Evolutionary conservation across 35 echinoderm and acorn worm genomes (phyloP).

Genomic region (Anneissia japonica): DNA sequence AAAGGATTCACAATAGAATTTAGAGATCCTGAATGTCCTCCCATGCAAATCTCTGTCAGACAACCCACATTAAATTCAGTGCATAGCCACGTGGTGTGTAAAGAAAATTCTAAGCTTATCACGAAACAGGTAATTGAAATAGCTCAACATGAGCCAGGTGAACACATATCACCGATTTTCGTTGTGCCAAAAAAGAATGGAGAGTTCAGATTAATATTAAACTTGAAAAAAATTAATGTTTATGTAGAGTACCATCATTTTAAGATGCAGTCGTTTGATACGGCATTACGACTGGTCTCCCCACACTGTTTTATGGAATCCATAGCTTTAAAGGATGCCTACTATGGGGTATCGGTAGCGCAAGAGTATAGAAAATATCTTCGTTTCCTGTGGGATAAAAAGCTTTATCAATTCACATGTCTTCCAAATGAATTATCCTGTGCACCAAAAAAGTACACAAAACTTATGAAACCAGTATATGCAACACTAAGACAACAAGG

Average conservation of each 20-base stretch:
- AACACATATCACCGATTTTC: conserved; percentile 29
- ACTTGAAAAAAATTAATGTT: conserved; percentile 14
- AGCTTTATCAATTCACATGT: conserved; percentile 15
- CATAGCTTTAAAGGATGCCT: neutral
- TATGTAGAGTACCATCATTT: conserved; percentile 23
- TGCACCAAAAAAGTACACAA: conserved; percentile 1
- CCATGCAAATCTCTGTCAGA: no score
- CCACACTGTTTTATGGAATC: neutral
- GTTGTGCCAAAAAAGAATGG: conserved; percentile 39
- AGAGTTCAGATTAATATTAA: conserved; percentile 25
- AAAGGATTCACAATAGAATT: no score
- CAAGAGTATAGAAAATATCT: neutral
- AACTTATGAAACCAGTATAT: conserved; percentile 11
- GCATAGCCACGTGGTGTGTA: no score
- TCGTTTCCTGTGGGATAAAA: neutral
- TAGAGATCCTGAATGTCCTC: no score
- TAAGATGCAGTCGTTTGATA: conserved; percentile 32
- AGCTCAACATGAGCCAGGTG: neutral
- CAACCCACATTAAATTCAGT: no score
- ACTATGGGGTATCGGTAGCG: neutral
- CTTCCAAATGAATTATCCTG: conserved; percentile 16
- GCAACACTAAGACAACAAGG: conserved; percentile 4
- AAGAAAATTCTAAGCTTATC: neutral
- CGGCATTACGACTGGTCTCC: conserved; percentile 11
- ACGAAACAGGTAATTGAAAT: conserved; percentile 24